Evolutionary conservation across 2,888 invertebrate species (phyloP), one percentile per base, ranked within the genome.

Genomic region (Lypha dubia): DNA sequence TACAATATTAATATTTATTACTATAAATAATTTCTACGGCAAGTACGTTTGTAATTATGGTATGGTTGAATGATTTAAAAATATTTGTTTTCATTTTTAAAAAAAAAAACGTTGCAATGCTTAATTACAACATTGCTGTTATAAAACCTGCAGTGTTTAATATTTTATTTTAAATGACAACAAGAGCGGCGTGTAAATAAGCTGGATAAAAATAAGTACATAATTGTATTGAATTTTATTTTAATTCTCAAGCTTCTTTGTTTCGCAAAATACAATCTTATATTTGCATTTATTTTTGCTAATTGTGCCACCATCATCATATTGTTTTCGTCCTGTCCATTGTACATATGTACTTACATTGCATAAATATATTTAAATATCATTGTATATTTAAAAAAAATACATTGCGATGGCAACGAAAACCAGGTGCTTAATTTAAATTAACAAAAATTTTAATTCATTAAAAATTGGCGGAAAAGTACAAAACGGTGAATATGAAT

Each of bases 221-320:
- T 49, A 51, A 62, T 74, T 51, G 41, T n/a, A 62, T 63, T 24
- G 28, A 24, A 28, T 28, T 28, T 41, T 56, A n/a, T n/a, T n/a
- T 71, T 20, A 56, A 20, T 22, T 56, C 53, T 7, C 24, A 7
- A 9, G 17, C 1, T 24, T 49, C 24, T 62, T 51, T n/a, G n/a
- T n/a, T 63, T 20, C 63, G 28, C 28, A 28, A 28, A 4, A 28
- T 28, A 28, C 5, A 28, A 32, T 13, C 20, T 41, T 75, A 44
- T 41, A 46, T 46, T 46, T 22, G 41, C 44, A 20, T 65, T 53
- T 5, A 28, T 28, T 28, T 28, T 75, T 51, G 63, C 63, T 75
- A 75, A 75, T 63, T 75, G 74, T 53, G 74, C 63, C 51, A 51
- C 51, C 35, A 63, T 53, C 32, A 28, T 38, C 28, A 28, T 28